Evolutionary conservation across 2,797 vertebrate species (phyloP), one percentile per base, ranked within the genome.

Genomic region (Phylloscopus collybita): DNA sequence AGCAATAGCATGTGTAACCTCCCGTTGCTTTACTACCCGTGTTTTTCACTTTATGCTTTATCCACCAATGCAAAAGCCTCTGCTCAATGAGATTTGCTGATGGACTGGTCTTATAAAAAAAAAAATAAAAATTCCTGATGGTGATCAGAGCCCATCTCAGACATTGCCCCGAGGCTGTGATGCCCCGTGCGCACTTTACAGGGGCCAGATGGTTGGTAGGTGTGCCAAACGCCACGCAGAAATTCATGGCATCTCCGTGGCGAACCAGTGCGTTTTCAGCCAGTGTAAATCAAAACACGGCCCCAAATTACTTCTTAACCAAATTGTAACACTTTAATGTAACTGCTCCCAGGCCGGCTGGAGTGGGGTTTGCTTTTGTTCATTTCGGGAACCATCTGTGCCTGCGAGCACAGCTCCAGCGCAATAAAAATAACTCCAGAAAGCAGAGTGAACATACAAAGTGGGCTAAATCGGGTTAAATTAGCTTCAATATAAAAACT

Each of bases 251-350:
- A 89, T 92, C 92, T 93, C 93, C 26, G 83, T 88, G 92, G 90
- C 67, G 66, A 90, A 95, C 85, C 71, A 6, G 83, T 44, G 16
- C 17, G 0, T 91, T 91, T 97, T 96, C 29, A 80, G 94, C 36
- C 75, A 21, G 83, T 75, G 92, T 95, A 96, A 97, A 97, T 96
- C 91, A 95, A 95, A 97, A 91, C 62, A 75, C 80, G 57, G 57
- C 85, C 71, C 84, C 59, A 95, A 95, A 97, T 95, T 86, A 80
- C 93, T 94, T 92, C 73, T 88, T 54, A 70, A 91, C 94, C 92
- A 71, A 85, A 72, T 51, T 23, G 23, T 62, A 88, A 36, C 72
- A 66, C 69, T 95, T 92, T 49, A 61, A 38, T 59, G 1, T 59
- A 87, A 86, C 80, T 86, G 78, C 84, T 97, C 86, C 69, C 88